phyloP scores from a whole-genome alignment of 2,888 invertebrate species.

The Hirtodrosophila histrioides region DNA sequence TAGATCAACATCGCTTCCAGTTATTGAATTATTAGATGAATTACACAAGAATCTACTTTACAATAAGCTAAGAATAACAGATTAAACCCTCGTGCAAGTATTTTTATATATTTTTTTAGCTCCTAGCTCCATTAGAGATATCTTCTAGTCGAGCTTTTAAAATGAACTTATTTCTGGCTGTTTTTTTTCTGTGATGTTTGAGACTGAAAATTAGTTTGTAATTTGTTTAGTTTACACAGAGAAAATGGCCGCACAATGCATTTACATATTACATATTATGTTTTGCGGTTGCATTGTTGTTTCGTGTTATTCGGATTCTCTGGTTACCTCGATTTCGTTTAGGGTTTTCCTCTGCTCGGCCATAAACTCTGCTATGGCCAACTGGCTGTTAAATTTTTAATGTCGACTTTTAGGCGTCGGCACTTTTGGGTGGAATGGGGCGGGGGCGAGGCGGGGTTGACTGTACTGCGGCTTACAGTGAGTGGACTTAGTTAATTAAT shows the following conservation, averaged over 20 bases:
- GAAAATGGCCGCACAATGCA: conserved; percentile 58
- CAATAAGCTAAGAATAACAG: no score
- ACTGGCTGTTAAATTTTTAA: conserved; percentile 46
- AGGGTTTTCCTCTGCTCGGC: conserved; percentile 3
- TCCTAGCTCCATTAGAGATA: conserved; percentile 9
- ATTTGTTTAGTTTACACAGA: conserved; percentile 67
- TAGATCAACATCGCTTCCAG: no score
- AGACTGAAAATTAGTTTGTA: conserved; percentile 64
- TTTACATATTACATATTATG: conserved; percentile 65
- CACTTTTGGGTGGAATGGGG: conserved; percentile 2
- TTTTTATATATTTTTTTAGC: no score
- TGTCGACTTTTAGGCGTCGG: conserved; percentile 60
- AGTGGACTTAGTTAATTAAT: conserved; percentile 56
- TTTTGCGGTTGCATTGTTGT: conserved; percentile 62
- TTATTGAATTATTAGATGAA: no score
- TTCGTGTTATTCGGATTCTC: conserved; percentile 24
- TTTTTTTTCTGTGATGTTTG: conserved; percentile 23
- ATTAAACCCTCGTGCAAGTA: no score
- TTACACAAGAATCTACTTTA: no score
- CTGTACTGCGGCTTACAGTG: conserved; percentile 1
- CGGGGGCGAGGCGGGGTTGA: not conserved
- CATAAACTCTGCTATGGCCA: conserved; percentile 11
- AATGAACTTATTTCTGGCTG: not conserved
- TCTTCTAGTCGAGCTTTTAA: not conserved
- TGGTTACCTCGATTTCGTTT: conserved; percentile 21